These are phyloP conservation scores for Callinectes sapidus DNA, from an alignment of 2,888 invertebrate species.

Conservation along the genomic window DNA sequence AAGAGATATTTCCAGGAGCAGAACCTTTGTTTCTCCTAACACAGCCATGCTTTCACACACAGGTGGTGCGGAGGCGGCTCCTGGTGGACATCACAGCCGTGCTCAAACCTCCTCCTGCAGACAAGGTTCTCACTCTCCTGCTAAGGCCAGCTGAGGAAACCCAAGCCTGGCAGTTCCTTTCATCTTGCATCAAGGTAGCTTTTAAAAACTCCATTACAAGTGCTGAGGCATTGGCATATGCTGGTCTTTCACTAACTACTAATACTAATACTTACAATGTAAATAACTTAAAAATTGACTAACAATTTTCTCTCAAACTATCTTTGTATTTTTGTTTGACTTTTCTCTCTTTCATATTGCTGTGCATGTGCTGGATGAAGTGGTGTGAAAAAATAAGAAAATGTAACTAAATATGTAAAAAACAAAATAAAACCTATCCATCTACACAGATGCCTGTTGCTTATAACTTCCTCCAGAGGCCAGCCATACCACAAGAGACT, in stretches of 20 bases:
- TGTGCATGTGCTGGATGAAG: background rate
- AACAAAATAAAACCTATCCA: background rate
- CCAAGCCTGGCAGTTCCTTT: slow-evolving; percentile 67
- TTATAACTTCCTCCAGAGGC: background rate
- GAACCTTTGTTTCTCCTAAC: background rate
- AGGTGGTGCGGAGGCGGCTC: slow-evolving; percentile 52
- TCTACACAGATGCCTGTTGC: background rate
- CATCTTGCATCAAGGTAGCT: slow-evolving; percentile 62
- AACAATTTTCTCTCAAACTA: background rate
- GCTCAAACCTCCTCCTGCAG: slow-evolving; percentile 41
- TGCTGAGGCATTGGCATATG: background rate
- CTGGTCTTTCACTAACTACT: background rate
- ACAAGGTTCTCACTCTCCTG: slow-evolving; percentile 50
- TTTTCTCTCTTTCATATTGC: background rate
- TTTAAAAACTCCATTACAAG: background rate
- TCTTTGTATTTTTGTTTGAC: background rate
- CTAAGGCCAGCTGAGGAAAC: slow-evolving; percentile 57
- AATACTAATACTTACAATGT: background rate
- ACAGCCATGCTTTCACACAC: background rate
- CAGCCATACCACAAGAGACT: background rate
- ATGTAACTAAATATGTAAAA: background rate
- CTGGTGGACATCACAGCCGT: slow-evolving; percentile 49
- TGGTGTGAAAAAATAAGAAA: background rate
- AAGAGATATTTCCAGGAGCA: background rate
- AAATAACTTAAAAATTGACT: background rate